phyloP scores from a whole-genome alignment of 2,797 vertebrate species.

The Odontamblyopus rebecca region DNA sequence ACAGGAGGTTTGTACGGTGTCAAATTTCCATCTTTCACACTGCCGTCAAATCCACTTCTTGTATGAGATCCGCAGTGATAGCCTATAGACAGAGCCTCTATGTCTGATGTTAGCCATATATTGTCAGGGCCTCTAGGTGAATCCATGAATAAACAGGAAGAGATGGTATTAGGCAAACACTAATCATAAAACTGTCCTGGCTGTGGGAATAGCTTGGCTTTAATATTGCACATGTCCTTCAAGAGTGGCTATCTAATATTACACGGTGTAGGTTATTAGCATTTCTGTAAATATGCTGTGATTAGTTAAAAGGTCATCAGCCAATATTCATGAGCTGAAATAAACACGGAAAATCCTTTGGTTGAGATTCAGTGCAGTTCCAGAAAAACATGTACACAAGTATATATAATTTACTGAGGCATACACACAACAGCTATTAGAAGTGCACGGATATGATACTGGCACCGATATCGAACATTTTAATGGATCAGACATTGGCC shows the following conservation, averaged over 20 bases:
- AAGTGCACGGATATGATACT: too few species aligned
- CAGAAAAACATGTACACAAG: not conserved
- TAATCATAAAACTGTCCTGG: conserved; percentile 46
- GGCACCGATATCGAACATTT: too few species aligned
- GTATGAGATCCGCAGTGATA: conserved; percentile 55
- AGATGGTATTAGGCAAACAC: conserved; percentile 45
- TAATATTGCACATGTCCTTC: conserved; percentile 25
- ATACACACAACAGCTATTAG: not conserved
- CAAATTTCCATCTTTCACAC: conserved; percentile 73
- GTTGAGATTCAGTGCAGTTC: not conserved
- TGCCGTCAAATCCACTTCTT: conserved; percentile 73
- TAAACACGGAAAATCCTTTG: not conserved
- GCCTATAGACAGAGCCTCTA: conserved; percentile 50
- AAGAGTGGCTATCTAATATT: conserved; percentile 4
- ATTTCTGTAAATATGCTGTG: not conserved
- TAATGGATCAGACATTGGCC: too few species aligned
- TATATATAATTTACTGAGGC: not conserved
- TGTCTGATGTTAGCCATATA: conserved; percentile 42
- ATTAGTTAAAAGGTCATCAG: conserved; percentile 8
- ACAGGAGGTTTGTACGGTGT: conserved; percentile 61
- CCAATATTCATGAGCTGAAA: not conserved
- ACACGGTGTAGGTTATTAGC: conserved; percentile 7
- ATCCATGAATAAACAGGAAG: conserved; percentile 50
- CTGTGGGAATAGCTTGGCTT: conserved; percentile 43
- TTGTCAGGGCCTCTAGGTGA: conserved; percentile 51